phyloP scores from a whole-genome alignment of 2,113 vertebrate species.

The Urocynchramus pylzowi region DNA sequence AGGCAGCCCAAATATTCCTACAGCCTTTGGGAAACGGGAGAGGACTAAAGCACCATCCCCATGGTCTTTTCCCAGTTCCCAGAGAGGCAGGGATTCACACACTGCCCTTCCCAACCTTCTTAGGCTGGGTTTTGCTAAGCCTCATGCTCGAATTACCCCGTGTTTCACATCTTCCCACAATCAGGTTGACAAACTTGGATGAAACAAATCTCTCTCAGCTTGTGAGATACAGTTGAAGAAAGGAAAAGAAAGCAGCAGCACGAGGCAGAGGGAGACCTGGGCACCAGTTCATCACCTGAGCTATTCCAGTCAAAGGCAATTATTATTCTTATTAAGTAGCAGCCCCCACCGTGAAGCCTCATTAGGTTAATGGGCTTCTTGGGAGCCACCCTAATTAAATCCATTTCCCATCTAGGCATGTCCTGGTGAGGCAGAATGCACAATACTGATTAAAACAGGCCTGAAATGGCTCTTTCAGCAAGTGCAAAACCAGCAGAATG shows the following conservation, averaged over 20 bases:
- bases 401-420: slow-evolving; percentile 39
- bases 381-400: slow-evolving; percentile 71
- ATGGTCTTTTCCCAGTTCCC: fast-evolving
- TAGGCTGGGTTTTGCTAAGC: not conserved
- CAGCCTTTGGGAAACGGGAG: not conserved
- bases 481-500: not conserved
- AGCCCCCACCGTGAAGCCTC: slow-evolving; percentile 56
- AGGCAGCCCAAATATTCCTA: not conserved
- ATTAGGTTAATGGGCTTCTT: slow-evolving; percentile 74
- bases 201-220: not conserved
- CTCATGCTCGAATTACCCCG: not conserved
- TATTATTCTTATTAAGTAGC: slow-evolving; percentile 69
- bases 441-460: not conserved
- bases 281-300: slow-evolving; percentile 65
- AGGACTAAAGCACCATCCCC: not conserved
- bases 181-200: not conserved
- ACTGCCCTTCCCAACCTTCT: not conserved
- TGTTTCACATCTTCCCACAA: not conserved
- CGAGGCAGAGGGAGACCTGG: not conserved
- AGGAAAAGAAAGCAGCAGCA: slow-evolving; percentile 14
- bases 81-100: not conserved
- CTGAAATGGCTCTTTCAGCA: slow-evolving; percentile 42
- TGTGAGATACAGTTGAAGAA: not conserved
- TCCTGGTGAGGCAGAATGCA: not conserved
- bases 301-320: slow-evolving; percentile 68